These are phyloP conservation scores for Trididemnum clinides DNA, from an alignment of 23 tunicate genomes.

Conservation along the genomic window DNA sequence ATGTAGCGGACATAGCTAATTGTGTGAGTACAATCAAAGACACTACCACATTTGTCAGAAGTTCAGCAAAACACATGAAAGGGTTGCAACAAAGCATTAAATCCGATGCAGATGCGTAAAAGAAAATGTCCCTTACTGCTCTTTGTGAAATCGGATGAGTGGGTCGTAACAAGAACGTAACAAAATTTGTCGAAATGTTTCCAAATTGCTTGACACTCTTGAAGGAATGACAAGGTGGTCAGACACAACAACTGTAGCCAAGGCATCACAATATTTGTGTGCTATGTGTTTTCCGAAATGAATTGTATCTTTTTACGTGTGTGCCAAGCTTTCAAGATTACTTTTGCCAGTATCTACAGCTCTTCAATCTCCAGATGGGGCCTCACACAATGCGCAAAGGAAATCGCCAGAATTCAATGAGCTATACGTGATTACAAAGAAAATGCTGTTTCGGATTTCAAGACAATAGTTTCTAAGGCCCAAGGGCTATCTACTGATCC, in stretches of 20 bases:
- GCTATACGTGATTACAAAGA: background rate
- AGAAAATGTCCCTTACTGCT: too few species aligned
- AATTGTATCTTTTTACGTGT: background rate
- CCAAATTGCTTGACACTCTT: too few species aligned
- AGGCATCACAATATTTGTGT: background rate
- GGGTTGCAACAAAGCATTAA: background rate
- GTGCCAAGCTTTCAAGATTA: background rate
- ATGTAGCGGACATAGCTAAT: too few species aligned
- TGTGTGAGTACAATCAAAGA: too few species aligned
- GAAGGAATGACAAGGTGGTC: too few species aligned
- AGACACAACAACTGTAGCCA: background rate
- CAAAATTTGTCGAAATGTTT: background rate
- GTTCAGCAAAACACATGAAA: too few species aligned
- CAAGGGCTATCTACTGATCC: too few species aligned
- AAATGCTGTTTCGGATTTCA: background rate
- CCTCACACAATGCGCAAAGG: background rate
- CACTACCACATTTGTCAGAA: too few species aligned
- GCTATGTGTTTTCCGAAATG: too few species aligned
- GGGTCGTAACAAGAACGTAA: too few species aligned
- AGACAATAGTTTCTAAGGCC: background rate
- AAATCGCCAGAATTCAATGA: background rate
- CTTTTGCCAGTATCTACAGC: background rate
- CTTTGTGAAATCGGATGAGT: too few species aligned
- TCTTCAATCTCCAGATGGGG: background rate
- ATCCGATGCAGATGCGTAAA: too few species aligned